These are phyloP conservation scores for Xiphophorus birchmanni DNA, from an alignment of 2,797 vertebrate genomes.

Conservation along the genomic window DNA sequence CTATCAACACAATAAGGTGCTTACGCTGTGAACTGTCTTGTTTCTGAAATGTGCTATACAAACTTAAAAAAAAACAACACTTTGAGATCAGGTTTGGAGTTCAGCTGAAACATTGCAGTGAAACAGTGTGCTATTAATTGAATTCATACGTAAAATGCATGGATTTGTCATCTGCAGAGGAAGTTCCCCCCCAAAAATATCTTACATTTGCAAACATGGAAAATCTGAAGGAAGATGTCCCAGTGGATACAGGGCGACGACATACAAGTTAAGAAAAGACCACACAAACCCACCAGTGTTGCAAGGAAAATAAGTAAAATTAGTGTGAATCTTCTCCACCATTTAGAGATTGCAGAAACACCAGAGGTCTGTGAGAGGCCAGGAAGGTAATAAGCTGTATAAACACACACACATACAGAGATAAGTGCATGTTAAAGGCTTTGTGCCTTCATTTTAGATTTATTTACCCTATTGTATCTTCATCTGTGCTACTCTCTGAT, in stretches of 20 bases:
- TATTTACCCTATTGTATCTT: constrained; percentile 80
- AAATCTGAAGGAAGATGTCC: constrained; percentile 43
- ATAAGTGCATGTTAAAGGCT: constrained; percentile 71
- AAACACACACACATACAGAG: constrained; percentile 36
- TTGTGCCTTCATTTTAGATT: constrained; percentile 77
- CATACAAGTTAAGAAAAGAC: constrained; percentile 40
- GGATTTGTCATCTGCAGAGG: background rate
- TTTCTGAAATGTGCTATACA: too few relatives aligned
- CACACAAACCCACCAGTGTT: constrained; percentile 34
- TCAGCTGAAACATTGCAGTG: background rate
- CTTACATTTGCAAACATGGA: constrained; percentile 29
- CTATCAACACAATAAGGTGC: background rate
- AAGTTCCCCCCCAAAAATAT: background rate
- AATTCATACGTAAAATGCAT: background rate
- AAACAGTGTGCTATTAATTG: background rate
- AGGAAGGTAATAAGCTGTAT: constrained; percentile 53
- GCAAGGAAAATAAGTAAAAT: constrained; percentile 46
- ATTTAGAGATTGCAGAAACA: constrained; percentile 50
- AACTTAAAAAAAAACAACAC: background rate
- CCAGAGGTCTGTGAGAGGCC: constrained; percentile 25
- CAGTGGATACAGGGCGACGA: constrained; percentile 27
- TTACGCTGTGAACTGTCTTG: too few relatives aligned
- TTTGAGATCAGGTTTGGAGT: background rate
- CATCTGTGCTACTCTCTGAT: constrained; percentile 77
- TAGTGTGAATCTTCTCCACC: constrained; percentile 33